Base-by-base conservation (phyloP, 2,797 vertebrate species). In the Tenualosa thibaudeaui region DNA sequence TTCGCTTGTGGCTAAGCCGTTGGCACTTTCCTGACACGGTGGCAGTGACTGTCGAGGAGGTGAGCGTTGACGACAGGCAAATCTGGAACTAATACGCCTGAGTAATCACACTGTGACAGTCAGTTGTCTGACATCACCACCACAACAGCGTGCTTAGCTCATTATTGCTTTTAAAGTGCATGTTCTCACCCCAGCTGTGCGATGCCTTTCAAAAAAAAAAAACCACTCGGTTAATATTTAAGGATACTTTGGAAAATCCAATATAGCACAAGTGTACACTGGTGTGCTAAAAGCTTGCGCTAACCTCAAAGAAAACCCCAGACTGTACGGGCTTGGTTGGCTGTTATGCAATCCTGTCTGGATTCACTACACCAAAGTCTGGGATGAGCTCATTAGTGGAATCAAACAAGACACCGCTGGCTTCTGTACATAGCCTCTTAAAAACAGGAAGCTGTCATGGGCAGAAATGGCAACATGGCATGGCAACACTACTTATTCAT, bases 81-180 rank as follows among this genome's bases (percentile, higher is more conserved):
- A 78, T 78, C 40, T 78, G 40, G 40, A 78, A 46, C 37, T 19
- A 78, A 78, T 78, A 46, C 13, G 19, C 0, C 40, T 10, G 37
- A 46, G 17, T 78, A 78, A 78, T 22, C 71, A 46, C 19, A 78
- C 71, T 17, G 19, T 78, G 19, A 17, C 37, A 43, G 71, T 40
- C 71, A 13, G 15, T 78, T 78, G 71, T 78, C 71, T 78, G 71
- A 78, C 26, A 71, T 37, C 7, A 17, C 62, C 7, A 24, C 5
- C 37, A 22, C 71, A 19, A 9, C 37, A 46, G 71, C 17, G 40
- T 37, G 40, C 40, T 78, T 46, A 46, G 71, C 71, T 78, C 37
- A 78, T 78, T 78, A 78, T 46, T 43, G 71, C 71, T 17, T 78
- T 78, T 46, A 46, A 78, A 78, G 71, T 6, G 37, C 71, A 22